Percentiles rank a stretch among this genome's conserved stretches.
These are phyloP conservation scores for Hormaphis cornu DNA, from an alignment of 1,140 invertebrate species.

Conservation along the genomic window DNA sequence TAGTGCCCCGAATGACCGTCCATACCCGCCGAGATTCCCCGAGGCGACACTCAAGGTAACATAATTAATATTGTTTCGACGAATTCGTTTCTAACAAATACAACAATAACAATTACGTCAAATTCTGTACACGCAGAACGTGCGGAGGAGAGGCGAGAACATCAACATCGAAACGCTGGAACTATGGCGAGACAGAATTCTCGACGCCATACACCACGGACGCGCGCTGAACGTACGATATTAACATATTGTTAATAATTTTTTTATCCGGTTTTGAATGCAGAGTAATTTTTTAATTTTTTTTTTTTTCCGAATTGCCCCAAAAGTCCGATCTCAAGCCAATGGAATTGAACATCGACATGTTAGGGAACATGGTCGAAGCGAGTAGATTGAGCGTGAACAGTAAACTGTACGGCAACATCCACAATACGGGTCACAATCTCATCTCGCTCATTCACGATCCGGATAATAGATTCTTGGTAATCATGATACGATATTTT, in stretches of 20 bases:
- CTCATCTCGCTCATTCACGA: constrained; percentile 60
- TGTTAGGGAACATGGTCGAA: constrained; percentile 71
- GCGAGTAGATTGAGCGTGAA: constrained; percentile 60
- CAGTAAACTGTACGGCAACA: constrained; percentile 55
- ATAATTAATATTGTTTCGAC: background rate
- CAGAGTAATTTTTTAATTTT: too few relatives aligned
- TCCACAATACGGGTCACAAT: constrained; percentile 62
- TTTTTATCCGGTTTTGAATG: too few relatives aligned
- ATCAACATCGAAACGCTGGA: too few relatives aligned
- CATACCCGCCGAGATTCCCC: too few relatives aligned
- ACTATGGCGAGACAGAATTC: too few relatives aligned
- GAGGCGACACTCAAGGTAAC: too few relatives aligned
- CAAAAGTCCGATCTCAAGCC: constrained; percentile 47
- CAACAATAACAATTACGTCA: background rate
- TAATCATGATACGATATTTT: too few relatives aligned
- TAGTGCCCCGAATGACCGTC: too few relatives aligned
- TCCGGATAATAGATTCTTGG: constrained; percentile 58
- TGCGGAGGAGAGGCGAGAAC: too few relatives aligned
- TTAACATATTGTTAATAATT: too few relatives aligned
- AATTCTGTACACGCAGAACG: too few relatives aligned
- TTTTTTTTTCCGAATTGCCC: background rate
- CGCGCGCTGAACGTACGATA: background rate
- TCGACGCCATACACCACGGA: constrained; percentile 59
- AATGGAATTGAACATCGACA: constrained; percentile 63
- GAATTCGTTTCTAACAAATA: background rate